Evolutionary conservation across 2,797 vertebrate species (phyloP).

Genomic region (Melanotaenia parkinsoni): DNA sequence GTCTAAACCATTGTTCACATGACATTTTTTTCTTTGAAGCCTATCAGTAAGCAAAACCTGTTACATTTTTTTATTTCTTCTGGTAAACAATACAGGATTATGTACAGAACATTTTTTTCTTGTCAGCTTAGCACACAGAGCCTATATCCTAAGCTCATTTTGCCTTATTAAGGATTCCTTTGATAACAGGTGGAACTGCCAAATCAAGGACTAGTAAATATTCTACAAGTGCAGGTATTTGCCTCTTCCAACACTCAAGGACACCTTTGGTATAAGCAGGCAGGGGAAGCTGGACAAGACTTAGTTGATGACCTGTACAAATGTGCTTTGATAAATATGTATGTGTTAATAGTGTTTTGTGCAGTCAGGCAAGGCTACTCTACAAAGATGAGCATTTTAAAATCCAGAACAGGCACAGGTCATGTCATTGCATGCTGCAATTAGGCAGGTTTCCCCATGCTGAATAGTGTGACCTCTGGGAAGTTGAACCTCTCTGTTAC

Average conservation of each 20-base stretch:
- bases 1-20: conserved; percentile 14
- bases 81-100: conserved; percentile 36
- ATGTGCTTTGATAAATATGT: conserved; percentile 70
- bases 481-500: conserved; percentile 35
- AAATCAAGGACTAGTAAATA: conserved; percentile 53
- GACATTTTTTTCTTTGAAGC: conserved; percentile 7
- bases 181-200: conserved; percentile 61
- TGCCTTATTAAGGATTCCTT: conserved; percentile 53
- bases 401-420: conserved; percentile 47
- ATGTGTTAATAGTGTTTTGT: conserved; percentile 54
- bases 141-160: conserved; percentile 47
- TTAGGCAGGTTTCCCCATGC: conserved; percentile 3
- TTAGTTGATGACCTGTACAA: conserved; percentile 48
- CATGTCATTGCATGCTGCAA: conserved; percentile 29
- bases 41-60: conserved; percentile 4
- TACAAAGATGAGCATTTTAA: conserved; percentile 62
- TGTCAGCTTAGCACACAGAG: conserved; percentile 29
- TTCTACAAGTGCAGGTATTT: conserved; percentile 60
- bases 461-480: conserved; percentile 44
- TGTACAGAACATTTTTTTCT: conserved; percentile 3
- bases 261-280: conserved; percentile 40
- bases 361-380: conserved; percentile 58
- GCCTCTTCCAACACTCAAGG: conserved; percentile 65
- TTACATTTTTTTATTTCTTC: conserved; percentile 40
- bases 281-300: conserved; percentile 20